These are phyloP conservation scores for Urocolius indicus DNA, from an alignment of 2,113 vertebrate species.

Conservation along the genomic window DNA sequence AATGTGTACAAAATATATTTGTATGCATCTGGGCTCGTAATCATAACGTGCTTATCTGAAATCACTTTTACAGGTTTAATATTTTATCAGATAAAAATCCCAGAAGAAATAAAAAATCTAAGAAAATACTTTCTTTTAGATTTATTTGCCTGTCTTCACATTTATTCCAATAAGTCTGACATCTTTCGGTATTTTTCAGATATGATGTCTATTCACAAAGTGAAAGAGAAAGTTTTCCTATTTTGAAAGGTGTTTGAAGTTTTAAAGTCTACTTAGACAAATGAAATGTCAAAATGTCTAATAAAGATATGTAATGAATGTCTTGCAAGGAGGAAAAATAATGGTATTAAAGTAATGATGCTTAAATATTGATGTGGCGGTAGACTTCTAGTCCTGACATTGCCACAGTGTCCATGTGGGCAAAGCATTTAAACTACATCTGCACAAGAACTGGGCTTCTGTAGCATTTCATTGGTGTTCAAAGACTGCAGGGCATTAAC, in stretches of 20 bases:
- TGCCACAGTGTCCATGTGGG: neutral
- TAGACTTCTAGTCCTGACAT: neutral
- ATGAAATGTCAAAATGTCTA: neutral
- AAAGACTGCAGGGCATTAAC: neutral
- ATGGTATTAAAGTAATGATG: neutral
- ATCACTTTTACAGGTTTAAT: neutral
- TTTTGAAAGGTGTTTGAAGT: neutral
- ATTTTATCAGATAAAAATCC: neutral
- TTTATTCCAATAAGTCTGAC: neutral
- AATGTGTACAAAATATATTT: neutral
- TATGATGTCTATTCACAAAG: neutral
- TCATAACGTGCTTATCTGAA: neutral
- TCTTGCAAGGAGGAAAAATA: neutral
- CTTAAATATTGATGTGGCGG: neutral
- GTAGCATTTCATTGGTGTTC: rapidly evolving
- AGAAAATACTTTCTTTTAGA: neutral
- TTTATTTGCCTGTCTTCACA: neutral
- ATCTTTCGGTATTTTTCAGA: neutral
- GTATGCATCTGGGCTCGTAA: neutral
- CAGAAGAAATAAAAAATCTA: neutral
- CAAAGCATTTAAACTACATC: neutral
- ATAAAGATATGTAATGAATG: neutral
- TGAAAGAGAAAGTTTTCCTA: neutral
- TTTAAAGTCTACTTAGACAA: neutral
- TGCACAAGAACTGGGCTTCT: neutral